Evolutionary conservation across 2,888 invertebrate species (phyloP).

Genomic region (Drosophila paramelanica): DNA sequence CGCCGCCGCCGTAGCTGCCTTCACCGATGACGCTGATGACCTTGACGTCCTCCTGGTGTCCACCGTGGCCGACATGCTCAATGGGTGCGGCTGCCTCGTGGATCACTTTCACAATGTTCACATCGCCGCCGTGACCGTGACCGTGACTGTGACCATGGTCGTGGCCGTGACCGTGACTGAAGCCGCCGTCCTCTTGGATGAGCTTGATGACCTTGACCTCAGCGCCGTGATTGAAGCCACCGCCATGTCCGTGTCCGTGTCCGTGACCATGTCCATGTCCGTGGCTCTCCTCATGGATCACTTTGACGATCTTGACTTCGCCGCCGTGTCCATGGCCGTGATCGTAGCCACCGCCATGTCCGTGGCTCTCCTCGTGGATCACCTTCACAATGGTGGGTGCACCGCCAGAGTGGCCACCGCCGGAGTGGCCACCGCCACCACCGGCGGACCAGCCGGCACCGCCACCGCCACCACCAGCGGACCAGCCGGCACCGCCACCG

Average conservation of each 20-base stretch:
- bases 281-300: constrained; percentile 50
- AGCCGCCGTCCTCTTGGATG: constrained; percentile 26
- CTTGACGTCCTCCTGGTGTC: constrained; percentile 46
- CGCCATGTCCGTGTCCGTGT: constrained; percentile 14
- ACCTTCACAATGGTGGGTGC: constrained; percentile 49
- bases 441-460: constrained; percentile 41
- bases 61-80: constrained; percentile 33
- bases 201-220: constrained; percentile 28
- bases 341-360: constrained; percentile 34
- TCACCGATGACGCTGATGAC: constrained; percentile 45
- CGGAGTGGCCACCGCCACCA: constrained; percentile 17
- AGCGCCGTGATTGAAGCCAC: constrained; percentile 20
- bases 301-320: constrained; percentile 60
- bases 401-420: constrained; percentile 52
- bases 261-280: constrained; percentile 9
- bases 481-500: constrained; percentile 45
- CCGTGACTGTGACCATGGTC: constrained; percentile 3
- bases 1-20: constrained; percentile 25
- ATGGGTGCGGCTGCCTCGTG: constrained; percentile 43
- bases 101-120: constrained; percentile 59
- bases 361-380: constrained; percentile 49
- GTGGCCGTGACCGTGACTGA: constrained; percentile 16
- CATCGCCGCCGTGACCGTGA: constrained; percentile 41
- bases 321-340: constrained; percentile 35
- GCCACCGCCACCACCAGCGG: constrained; percentile 46